Evolutionary conservation across 2,888 invertebrate species (phyloP), one percentile per base, ranked within the genome.

Genomic region (Eupithecia subumbrata): DNA sequence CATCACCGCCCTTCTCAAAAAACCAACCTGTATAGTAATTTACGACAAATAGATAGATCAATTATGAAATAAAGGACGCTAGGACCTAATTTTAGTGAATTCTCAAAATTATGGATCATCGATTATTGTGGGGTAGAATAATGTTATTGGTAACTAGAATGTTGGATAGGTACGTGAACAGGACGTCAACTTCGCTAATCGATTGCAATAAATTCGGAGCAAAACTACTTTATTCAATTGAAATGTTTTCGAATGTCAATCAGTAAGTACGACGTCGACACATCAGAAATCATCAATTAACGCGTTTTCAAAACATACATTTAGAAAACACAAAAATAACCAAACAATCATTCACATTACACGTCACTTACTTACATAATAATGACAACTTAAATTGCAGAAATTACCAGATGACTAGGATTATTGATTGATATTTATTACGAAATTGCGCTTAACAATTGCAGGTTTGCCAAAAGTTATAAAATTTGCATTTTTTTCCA

Each of bases 401-500:
- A 88, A 81, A 79, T 84, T 80, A 82, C 84, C 86, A 81, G 87
- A 85, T 80, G 82, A 81, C 81, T 85, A 86, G 78, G 81, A 83
- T 81, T 69, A 82, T 82, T 83, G 30, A 63, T 69, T 70, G 25
- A 69, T 69, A 74, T 83, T 77, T 76, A 77, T 83, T 79, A 80
- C 76, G 82, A 82, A 81, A 79, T 85, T 87, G 89, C 90, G 89
- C 93, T 94, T 94, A 94, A 94, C 94, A 94, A 94, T 94, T 94
- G 94, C 94, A 94, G 93, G 94, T 94, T 94, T 94, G 94, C 94
- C 94, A 94, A 91, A 88, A 91, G 93, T 94, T 93, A 84, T 92
- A 93, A 94, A 94, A 94, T 94, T 94, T 89, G 94, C 94, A 94
- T 94, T 94, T 91, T 94, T 94, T 94, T 94, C 92, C 92, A 89